A percentile compares a stretch with the other conserved stretches of the same genome.
Evolutionary conservation across 2,888 invertebrate species (phyloP).

Genomic region (Drosophila prolongata): DNA sequence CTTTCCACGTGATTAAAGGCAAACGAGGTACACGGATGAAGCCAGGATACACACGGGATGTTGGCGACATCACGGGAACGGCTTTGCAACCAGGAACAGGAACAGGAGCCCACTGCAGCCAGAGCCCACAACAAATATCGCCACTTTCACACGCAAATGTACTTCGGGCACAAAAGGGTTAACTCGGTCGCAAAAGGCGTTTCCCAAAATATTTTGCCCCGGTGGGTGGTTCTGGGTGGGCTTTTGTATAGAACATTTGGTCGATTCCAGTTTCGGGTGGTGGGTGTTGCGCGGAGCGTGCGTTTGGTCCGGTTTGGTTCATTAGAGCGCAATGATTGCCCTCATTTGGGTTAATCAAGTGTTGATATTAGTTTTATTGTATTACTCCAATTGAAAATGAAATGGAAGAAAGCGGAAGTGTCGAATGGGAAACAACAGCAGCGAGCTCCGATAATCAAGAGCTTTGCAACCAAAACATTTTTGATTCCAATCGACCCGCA

Average conservation of each 20-base stretch:
- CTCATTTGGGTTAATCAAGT: constrained; percentile 78
- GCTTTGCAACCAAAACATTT: constrained; percentile 2
- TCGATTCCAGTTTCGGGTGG: constrained; percentile 1
- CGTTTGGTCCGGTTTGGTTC: constrained; percentile 72
- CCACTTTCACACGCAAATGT: constrained; percentile 78
- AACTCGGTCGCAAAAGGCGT: constrained; percentile 60
- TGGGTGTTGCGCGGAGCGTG: constrained; percentile 51
- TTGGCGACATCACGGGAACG: constrained; percentile 55
- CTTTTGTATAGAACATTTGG: constrained; percentile 2
- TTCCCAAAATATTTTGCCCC: constrained; percentile 70
- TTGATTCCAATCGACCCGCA: background rate
- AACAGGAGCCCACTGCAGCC: constrained; percentile 36
- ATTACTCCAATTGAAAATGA: constrained; percentile 44
- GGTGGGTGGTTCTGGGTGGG: constrained; percentile 28
- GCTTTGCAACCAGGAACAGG: background rate
- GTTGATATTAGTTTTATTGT: constrained; percentile 70
- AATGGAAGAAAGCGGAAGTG: constrained; percentile 31
- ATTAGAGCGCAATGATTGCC: constrained; percentile 78
- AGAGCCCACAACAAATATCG: constrained; percentile 70
- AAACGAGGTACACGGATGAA: constrained; percentile 48
- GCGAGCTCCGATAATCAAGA: background rate
- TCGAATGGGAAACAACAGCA: constrained; percentile 6
- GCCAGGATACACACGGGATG: constrained; percentile 29
- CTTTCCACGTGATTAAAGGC: constrained; percentile 84
- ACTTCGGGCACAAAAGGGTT: constrained; percentile 63